Percentiles rank a stretch among this genome's conserved stretches.
Conservation (phyloP, 2,888 invertebrate species). For the Eupithecia subumbrata region DNA sequence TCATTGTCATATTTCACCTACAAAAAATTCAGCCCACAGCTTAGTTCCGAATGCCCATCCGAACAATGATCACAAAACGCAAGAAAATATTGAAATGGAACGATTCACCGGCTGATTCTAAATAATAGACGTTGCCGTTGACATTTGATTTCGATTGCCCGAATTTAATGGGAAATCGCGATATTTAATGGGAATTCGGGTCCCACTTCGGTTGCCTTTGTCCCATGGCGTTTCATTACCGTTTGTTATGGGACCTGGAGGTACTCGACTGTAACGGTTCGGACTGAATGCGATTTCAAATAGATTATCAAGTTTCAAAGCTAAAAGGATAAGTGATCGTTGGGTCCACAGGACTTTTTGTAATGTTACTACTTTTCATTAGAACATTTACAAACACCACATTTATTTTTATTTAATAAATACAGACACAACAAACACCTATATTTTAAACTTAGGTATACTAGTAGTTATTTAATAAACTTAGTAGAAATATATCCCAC, state of each 20-base stretch:
- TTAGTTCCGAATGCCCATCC: neutral
- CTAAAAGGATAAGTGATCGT: neutral
- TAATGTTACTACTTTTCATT: neutral
- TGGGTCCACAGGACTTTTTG: neutral
- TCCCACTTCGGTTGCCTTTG: conserved; percentile 10
- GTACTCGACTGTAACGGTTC: neutral
- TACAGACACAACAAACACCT: too few relatives aligned
- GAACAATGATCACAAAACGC: conserved; percentile 27
- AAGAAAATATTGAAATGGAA: conserved; percentile 43
- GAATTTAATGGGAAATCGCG: conserved; percentile 23
- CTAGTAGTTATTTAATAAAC: too few relatives aligned
- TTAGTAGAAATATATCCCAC: too few relatives aligned
- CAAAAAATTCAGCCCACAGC: neutral
- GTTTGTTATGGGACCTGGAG: conserved; percentile 15
- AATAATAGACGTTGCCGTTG: conserved; percentile 57
- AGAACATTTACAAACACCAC: too few relatives aligned
- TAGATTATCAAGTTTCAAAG: neutral
- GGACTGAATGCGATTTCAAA: neutral
- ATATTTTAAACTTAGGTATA: too few relatives aligned
- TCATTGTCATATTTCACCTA: too few relatives aligned
- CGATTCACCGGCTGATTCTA: conserved; percentile 51
- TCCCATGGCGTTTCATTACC: conserved; percentile 31
- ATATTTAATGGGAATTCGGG: conserved; percentile 22
- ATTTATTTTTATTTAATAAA: too few relatives aligned
- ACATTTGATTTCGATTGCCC: conserved; percentile 58